phyloP scores from a whole-genome alignment of 1,140 invertebrate species.

The Monochamus saltuarius region DNA sequence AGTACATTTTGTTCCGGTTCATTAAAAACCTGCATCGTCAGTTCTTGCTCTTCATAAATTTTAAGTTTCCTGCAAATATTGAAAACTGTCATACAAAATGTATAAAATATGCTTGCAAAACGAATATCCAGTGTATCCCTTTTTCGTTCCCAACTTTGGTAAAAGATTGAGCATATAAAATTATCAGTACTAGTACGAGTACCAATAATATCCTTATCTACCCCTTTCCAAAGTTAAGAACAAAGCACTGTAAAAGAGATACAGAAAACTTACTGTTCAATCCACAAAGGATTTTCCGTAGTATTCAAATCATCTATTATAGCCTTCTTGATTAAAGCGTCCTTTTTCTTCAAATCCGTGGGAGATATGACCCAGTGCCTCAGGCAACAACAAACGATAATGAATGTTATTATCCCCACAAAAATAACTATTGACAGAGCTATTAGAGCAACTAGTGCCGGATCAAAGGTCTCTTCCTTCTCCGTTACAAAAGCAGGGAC shows the following conservation, averaged over 20 bases:
- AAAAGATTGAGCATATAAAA: too few relatives aligned
- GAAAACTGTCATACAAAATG: too few relatives aligned
- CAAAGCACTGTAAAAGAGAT: too few relatives aligned
- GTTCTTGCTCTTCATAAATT: constrained; percentile 88
- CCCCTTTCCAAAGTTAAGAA: too few relatives aligned
- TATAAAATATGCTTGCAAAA: too few relatives aligned
- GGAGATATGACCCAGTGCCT: constrained; percentile 75
- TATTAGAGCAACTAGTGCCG: constrained; percentile 80
- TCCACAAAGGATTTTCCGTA: constrained; percentile 91
- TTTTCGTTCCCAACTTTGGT: too few relatives aligned
- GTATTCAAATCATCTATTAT: constrained; percentile 83
- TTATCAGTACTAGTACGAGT: too few relatives aligned
- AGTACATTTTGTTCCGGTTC: constrained; percentile 67
- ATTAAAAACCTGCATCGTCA: constrained; percentile 90
- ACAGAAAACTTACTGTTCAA: constrained; percentile 73
- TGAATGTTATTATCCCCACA: constrained; percentile 83
- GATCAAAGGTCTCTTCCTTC: constrained; percentile 77
- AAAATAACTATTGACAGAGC: constrained; percentile 83
- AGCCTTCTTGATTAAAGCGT: constrained; percentile 77
- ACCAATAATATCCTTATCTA: too few relatives aligned
- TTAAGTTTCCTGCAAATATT: constrained; percentile 70
- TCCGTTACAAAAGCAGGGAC: constrained; percentile 64
- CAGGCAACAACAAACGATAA: constrained; percentile 85
- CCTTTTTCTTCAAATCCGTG: constrained; percentile 68
- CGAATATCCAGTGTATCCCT: too few relatives aligned